phyloP scores from a whole-genome alignment of 2,113 vertebrate species.

The Motacilla tschutschensis region DNA sequence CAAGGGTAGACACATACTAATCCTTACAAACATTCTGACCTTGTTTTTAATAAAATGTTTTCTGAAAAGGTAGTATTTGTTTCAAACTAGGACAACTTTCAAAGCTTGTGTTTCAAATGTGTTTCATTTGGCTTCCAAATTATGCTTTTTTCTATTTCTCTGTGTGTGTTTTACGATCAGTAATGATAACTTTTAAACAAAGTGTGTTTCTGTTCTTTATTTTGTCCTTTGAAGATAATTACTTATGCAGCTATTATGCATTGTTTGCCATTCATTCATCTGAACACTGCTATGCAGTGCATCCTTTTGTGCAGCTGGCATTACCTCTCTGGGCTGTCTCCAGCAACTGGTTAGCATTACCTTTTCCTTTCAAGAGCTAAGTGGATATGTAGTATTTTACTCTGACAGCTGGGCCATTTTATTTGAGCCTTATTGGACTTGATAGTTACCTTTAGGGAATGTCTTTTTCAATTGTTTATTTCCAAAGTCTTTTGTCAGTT shows the following conservation, averaged over 20 bases:
- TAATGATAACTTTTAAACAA: slow-evolving; percentile 38
- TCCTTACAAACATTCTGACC: background rate
- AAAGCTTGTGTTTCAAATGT: background rate
- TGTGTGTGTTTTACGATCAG: background rate
- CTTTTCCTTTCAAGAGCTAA: slow-evolving; percentile 72
- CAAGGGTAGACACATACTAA: background rate
- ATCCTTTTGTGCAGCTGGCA: slow-evolving; percentile 66
- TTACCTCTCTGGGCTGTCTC: slow-evolving; percentile 67
- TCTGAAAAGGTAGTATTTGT: background rate
- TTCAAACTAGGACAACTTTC: background rate
- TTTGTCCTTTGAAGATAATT: slow-evolving; percentile 37
- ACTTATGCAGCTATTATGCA: slow-evolving; percentile 24
- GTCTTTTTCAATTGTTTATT: slow-evolving; percentile 76
- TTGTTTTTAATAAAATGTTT: slow-evolving; percentile 2
- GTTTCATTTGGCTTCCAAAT: background rate
- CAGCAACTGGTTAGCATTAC: slow-evolving; percentile 69
- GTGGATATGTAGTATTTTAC: slow-evolving; percentile 71
- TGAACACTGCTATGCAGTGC: slow-evolving; percentile 10
- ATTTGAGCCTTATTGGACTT: slow-evolving; percentile 77
- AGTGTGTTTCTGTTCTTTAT: slow-evolving; percentile 2
- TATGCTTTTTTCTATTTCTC: background rate
- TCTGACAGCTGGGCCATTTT: slow-evolving; percentile 73
- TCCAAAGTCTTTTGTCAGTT: slow-evolving; percentile 67
- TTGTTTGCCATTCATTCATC: slow-evolving; percentile 33
- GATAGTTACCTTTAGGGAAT: slow-evolving; percentile 77